phyloP scores from a whole-genome alignment of 2,888 invertebrate genomes.

The Tetragonisca angustula region DNA sequence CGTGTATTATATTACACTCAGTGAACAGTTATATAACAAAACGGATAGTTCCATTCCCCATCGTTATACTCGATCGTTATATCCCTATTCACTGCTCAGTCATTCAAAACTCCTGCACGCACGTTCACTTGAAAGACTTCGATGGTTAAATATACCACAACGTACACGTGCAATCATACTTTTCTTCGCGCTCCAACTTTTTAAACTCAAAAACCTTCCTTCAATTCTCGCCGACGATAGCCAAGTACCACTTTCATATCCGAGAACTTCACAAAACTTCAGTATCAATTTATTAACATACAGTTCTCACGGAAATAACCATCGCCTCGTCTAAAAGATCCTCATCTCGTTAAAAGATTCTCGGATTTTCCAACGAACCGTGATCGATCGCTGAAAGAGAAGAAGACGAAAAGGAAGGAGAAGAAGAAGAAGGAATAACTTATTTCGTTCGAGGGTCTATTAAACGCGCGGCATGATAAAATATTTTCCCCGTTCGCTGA shows the following conservation, averaged over 20 bases:
- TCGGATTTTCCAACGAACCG: background rate
- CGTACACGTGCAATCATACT: background rate
- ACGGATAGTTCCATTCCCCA: background rate
- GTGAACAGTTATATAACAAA: background rate
- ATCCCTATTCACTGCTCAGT: background rate
- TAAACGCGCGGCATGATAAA: background rate
- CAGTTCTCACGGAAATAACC: background rate
- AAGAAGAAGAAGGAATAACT: background rate
- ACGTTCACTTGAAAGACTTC: background rate
- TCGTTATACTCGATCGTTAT: slow-evolving; percentile 14
- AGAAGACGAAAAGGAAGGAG: background rate
- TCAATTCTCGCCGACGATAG: background rate
- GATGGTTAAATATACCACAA: background rate
- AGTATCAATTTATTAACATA: background rate
- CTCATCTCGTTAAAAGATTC: background rate
- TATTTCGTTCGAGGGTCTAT: slow-evolving; percentile 16
- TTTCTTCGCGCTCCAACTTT: background rate
- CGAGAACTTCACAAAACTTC: background rate
- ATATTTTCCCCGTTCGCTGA: slow-evolving; percentile 28
- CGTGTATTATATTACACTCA: too few relatives aligned
- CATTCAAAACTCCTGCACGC: background rate
- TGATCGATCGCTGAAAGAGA: background rate
- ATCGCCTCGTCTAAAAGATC: background rate
- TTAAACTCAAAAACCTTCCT: background rate
- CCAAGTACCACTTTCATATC: background rate